Conservation (phyloP, 2,797 vertebrate species). For the Parambassis ranga region DNA sequence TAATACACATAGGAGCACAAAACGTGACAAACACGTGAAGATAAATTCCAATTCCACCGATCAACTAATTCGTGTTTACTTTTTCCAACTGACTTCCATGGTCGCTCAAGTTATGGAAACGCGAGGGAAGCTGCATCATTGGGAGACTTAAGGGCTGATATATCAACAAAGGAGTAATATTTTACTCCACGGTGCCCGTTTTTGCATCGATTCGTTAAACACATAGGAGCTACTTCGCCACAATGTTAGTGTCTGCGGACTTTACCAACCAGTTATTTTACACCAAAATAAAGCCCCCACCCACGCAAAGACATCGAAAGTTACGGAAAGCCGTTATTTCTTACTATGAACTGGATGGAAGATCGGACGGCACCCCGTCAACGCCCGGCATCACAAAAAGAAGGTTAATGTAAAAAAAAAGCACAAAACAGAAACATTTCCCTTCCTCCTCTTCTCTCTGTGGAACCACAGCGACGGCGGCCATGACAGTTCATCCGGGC, state of each 20-base stretch:
- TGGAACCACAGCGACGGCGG: conserved; percentile 87
- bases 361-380: conserved; percentile 32
- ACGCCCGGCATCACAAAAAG: conserved; percentile 24
- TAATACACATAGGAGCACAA: neutral
- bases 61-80: conserved; percentile 9
- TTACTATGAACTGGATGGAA: conserved; percentile 63
- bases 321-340: conserved; percentile 46
- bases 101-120: conserved; percentile 52
- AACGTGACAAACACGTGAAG: neutral
- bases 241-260: conserved; percentile 21
- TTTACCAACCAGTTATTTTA: conserved; percentile 63
- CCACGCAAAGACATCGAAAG: conserved; percentile 65
- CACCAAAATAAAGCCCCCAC: conserved; percentile 64
- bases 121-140: conserved; percentile 35
- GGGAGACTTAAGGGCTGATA: conserved; percentile 11
- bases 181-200: neutral
- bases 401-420: conserved; percentile 14
- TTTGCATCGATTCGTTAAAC: neutral
- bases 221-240: conserved; percentile 7
- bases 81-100: conserved; percentile 23
- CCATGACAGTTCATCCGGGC: conserved; percentile 99
- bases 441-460: conserved; percentile 83
- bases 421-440: conserved; percentile 71
- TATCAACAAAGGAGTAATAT: conserved; percentile 5
- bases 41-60: neutral